Conservation (phyloP, 1,140 invertebrate species). For the Sycobia sp. region DNA sequence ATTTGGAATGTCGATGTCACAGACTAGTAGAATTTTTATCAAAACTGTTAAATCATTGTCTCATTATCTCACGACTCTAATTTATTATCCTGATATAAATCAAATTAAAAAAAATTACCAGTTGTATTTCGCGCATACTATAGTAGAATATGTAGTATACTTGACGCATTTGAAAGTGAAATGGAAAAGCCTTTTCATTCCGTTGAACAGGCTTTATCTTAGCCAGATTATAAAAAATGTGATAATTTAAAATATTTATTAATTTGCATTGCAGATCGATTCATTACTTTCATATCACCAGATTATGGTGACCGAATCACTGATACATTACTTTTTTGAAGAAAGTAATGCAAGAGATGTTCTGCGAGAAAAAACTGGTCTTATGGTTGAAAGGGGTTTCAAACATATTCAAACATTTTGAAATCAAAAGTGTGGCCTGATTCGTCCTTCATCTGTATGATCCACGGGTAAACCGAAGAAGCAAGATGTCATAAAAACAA, state of each 20-base stretch:
- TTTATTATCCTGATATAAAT: too few relatives aligned
- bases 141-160: too few relatives aligned
- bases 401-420: conserved; percentile 45
- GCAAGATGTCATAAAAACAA: conserved; percentile 40
- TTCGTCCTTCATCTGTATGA: conserved; percentile 38
- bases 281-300: conserved; percentile 54
- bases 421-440: conserved; percentile 25
- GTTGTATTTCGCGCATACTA: conserved; percentile 41
- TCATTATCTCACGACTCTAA: conserved; percentile 1
- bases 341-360: too few relatives aligned
- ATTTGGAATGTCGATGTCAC: too few relatives aligned
- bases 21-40: too few relatives aligned
- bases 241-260: conserved; percentile 60
- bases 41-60: background rate
- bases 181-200: conserved; percentile 51
- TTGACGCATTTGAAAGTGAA: conserved; percentile 53
- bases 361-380: too few relatives aligned
- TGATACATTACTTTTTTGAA: too few relatives aligned
- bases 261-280: conserved; percentile 54
- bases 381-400: too few relatives aligned
- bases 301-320: too few relatives aligned
- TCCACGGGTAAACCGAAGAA: conserved; percentile 31
- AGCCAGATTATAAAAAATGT: conserved; percentile 56
- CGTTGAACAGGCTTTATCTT: conserved; percentile 49
- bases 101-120: conserved; percentile 17